These are phyloP conservation scores for Sciurus niger DNA, from an alignment of 2,113 vertebrate genomes.

Conservation along the genomic window DNA sequence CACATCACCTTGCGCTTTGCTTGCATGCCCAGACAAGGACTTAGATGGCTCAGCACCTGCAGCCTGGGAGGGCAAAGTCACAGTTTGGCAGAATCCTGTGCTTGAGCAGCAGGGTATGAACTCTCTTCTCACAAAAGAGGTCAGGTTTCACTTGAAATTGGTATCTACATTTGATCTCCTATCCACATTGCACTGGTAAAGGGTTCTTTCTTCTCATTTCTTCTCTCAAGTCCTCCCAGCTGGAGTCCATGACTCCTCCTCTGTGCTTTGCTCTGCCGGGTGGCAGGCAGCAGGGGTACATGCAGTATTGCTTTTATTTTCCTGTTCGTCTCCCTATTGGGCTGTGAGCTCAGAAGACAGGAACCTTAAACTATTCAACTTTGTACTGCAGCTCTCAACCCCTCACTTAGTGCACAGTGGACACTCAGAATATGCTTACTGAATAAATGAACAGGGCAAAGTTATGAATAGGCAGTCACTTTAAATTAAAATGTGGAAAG, in stretches of 20 bases:
- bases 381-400: background rate
- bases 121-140: background rate
- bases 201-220: background rate
- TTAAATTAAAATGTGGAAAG: conserved; percentile 73
- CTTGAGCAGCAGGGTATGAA: no score
- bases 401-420: background rate
- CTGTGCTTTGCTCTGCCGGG: background rate
- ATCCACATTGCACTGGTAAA: background rate
- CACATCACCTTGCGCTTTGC: rapidly evolving
- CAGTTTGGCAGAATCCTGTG: background rate
- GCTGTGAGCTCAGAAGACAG: background rate
- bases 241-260: background rate
- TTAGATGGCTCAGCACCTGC: rapidly evolving
- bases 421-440: conserved; percentile 53
- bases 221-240: background rate
- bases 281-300: rapidly evolving
- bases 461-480: conserved; percentile 49
- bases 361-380: background rate
- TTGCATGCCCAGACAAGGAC: rapidly evolving
- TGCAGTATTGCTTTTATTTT: background rate
- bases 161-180: background rate
- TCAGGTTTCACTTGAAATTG: background rate
- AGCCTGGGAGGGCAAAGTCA: no score
- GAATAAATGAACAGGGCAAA: conserved; percentile 3
- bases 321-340: background rate